phyloP scores from a whole-genome alignment of 2,888 invertebrate genomes.

The Lissonota sp. region DNA sequence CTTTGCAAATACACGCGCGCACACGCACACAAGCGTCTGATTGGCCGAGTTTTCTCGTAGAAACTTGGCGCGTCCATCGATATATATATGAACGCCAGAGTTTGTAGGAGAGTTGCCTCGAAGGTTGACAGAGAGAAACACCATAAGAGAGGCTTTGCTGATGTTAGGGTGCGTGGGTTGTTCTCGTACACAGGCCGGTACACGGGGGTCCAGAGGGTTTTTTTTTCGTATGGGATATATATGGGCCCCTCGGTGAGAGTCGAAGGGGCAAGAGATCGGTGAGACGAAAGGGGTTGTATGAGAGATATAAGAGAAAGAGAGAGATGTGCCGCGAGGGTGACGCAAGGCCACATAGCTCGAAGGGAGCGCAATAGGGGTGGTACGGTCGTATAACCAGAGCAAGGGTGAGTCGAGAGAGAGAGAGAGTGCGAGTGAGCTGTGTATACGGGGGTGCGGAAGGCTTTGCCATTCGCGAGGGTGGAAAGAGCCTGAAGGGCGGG shows the following conservation, averaged over 20 bases:
- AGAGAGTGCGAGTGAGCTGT: slow-evolving; percentile 68
- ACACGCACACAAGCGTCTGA: slow-evolving; percentile 71
- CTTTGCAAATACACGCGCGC: slow-evolving; percentile 45
- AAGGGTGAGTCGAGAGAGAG: slow-evolving; percentile 57
- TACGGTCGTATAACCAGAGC: slow-evolving; percentile 58
- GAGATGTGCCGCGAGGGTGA: slow-evolving; percentile 56
- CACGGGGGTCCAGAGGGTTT: slow-evolving; percentile 59
- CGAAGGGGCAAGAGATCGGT: slow-evolving; percentile 36
- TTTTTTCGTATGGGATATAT: slow-evolving; percentile 51
- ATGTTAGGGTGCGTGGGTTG: slow-evolving; percentile 57
- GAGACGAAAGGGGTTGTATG: slow-evolving; percentile 37
- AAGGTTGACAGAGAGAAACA: slow-evolving; percentile 60
- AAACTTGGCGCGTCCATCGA: slow-evolving; percentile 70
- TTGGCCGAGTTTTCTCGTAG: slow-evolving; percentile 77
- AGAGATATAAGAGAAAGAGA: slow-evolving; percentile 35
- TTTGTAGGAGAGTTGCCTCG: no score
- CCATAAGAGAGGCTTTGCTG: background rate
- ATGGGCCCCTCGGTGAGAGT: slow-evolving; percentile 54
- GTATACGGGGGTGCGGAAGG: slow-evolving; percentile 76
- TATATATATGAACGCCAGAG: slow-evolving; percentile 71
- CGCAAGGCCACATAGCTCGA: slow-evolving; percentile 55
- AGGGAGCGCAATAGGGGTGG: slow-evolving; percentile 62
- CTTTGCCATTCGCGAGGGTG: slow-evolving; percentile 78
- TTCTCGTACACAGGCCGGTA: slow-evolving; percentile 47
- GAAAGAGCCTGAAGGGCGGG: slow-evolving; percentile 73